Percentiles rank a stretch among this genome's conserved stretches.
These are phyloP conservation scores for Dolichotis patagonum DNA, from an alignment of 2,113 vertebrate genomes.

Conservation along the genomic window DNA sequence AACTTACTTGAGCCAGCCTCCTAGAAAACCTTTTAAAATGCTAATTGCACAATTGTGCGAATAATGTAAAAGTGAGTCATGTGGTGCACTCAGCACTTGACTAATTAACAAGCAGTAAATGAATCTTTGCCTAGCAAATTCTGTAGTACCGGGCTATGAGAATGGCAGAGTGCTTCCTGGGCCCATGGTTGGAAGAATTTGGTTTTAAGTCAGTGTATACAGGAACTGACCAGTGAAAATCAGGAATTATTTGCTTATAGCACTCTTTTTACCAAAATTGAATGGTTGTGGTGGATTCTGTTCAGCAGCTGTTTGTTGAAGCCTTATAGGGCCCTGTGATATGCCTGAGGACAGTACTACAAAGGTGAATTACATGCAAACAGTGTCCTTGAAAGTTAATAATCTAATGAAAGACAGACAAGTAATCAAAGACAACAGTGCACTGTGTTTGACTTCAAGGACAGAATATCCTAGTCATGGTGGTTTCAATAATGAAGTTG, in stretches of 20 bases:
- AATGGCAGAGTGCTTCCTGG: conserved; percentile 62
- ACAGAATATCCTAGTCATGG: not conserved
- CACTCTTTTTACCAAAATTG: conserved; percentile 41
- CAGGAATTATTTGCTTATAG: conserved; percentile 72
- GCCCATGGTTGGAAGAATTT: conserved; percentile 63
- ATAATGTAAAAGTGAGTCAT: conserved; percentile 82
- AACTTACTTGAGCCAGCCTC: conserved; percentile 77
- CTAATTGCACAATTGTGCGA: conserved; percentile 80
- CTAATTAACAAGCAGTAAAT: conserved; percentile 83
- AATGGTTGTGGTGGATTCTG: not conserved
- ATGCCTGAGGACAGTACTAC: not conserved
- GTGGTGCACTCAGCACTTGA: conserved; percentile 74
- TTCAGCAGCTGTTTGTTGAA: not conserved
- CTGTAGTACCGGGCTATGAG: conserved; percentile 54
- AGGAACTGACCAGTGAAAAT: conserved; percentile 66
- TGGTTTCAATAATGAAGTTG: conserved; percentile 5
- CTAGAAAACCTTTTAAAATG: conserved; percentile 82
- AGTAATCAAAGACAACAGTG: conserved; percentile 8
- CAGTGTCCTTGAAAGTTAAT: conserved; percentile 16
- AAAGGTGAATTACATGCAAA: conserved; percentile 30
- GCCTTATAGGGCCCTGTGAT: not conserved
- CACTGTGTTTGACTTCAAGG: not conserved
- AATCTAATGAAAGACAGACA: conserved; percentile 24
- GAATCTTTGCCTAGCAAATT: conserved; percentile 50
- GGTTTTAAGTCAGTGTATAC: conserved; percentile 55